Base-by-base conservation (phyloP, 2,113 vertebrate species). In the Neomonachus schauinslandi region DNA sequence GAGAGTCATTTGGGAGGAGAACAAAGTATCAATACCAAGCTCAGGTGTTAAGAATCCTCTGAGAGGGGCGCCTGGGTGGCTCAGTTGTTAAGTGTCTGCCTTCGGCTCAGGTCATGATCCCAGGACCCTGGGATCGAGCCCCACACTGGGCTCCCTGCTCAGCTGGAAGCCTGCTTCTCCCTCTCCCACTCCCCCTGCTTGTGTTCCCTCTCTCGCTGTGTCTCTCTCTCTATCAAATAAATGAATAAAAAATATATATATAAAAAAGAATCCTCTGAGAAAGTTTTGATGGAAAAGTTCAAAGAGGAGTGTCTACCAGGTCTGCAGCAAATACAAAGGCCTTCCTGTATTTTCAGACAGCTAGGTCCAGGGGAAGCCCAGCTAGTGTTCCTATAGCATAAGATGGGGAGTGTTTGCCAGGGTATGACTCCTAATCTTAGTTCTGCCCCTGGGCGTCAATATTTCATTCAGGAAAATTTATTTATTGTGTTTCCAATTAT, bases 41-140 rank as follows among this genome's bases (percentile, higher is more conserved):
- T 83, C 72, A 51, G 57, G 51, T 46, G 83, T 76, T 49, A 89
- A 86, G 65, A 94, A 82, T 81, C 51, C 36, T 96, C 46, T 33
- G 49, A 76, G 88, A 63, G 46, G 46, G 46, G 46, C 7, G 7
- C 46, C 46, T 46, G 46, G 46, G 46, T 46, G 46, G 46, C 46
- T 46, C 46, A 46, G 46, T 46, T 1, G 7, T 46, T 9, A 46
- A 46, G 46, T 1, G 7, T 46, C 46, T 46, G 46, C 46, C 46
- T 46, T 46, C 46, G 7, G 46, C 46, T 46, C 46, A 46, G 46
- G 46, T 46, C 46, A 46, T 46, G 46, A 46, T 46, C 7, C 7
- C 46, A 46, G 46, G 46, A 6, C 7, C 46, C 46, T 46, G 46
- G 46, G 46, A 46, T 46, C 7, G 1, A 7, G 46, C 46, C 46